Evolutionary conservation across 2,888 invertebrate species (phyloP), one percentile per base, ranked within the genome.

Genomic region (Napeogenes sylphis): DNA sequence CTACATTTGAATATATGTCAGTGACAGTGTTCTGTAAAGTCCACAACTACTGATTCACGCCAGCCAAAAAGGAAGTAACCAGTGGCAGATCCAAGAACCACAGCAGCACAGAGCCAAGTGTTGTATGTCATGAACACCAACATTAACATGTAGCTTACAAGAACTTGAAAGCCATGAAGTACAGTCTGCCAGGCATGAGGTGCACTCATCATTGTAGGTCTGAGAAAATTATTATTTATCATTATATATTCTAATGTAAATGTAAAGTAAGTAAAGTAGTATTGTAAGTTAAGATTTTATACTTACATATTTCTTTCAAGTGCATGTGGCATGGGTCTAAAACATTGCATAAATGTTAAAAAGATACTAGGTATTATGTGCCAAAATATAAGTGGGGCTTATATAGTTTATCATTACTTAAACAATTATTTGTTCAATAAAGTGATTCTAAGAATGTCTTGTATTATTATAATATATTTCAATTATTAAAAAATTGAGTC

Each of bases 71-170:
- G 91, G 87, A 98, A 98, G 87, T 98, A 98, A 32, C 98, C 98
- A 12, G 95, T 92, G 1, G 96, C 97, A 2, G 97, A 96, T 53
- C 98, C 98, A 10, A 96, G 79, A 1, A 97, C 95, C 1, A 98
- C 96, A 0, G 97, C 96, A 56, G 96, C 82, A 82, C 98, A 98
- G 64, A 99, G 92, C 97, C 97, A 98, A 21, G 95, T 94, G 81
- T 98, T 98, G 92, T 97, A 98, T 1, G 98, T 98, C 98, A 98
- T 98, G 83, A 98, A 98, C 73, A 98, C 96, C 82, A 98, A 90
- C 98, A 98, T 98, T 58, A 98, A 92, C 86, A 98, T 94, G 87
- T 98, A 98, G 72, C 97, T 97, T 68, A 98, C 91, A 63, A 97
- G 92, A 77, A 98, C 96, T 89, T 98, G 98, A 30, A 98, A 77